Conservation (phyloP, 2,113 vertebrate genomes). For the Eudyptes chrysolophus region DNA sequence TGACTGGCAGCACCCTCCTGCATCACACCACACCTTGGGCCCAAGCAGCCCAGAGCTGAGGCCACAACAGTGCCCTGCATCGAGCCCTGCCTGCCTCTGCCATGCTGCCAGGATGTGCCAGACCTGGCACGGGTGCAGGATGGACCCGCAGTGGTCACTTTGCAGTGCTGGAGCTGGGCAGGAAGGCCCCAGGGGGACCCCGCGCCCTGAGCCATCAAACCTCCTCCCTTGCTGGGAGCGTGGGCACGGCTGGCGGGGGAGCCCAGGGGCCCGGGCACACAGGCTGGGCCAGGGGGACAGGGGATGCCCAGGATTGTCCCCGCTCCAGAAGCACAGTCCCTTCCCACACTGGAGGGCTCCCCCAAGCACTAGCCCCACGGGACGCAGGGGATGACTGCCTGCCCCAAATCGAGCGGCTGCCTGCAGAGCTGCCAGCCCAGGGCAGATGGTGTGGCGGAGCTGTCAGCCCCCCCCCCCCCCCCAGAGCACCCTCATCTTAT, state of each 20-base stretch:
- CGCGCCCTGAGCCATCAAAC: neutral
- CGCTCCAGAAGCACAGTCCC: neutral
- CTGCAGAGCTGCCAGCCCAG: neutral
- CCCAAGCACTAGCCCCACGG: neutral
- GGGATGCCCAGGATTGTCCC: rapidly evolving
- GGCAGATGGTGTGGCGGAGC: neutral
- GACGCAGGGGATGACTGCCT: neutral
- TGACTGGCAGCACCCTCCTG: neutral
- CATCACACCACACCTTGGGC: neutral
- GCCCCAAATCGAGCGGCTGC: neutral
- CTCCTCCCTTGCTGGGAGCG: neutral
- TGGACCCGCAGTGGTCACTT: rapidly evolving
- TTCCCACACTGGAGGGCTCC: neutral
- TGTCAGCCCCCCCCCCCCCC: neutral
- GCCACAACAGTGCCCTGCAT: neutral
- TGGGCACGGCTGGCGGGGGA: neutral
- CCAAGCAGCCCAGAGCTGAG: neutral
- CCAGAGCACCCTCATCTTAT: neutral
- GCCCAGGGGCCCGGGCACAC: neutral
- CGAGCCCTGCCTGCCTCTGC: neutral
- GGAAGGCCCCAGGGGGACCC: neutral
- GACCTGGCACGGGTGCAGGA: neutral
- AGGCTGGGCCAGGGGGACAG: neutral
- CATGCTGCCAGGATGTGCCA: rapidly evolving
- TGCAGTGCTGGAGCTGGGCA: neutral